A percentile compares a stretch with the other conserved stretches of the same genome.
Evolutionary conservation across 2,797 vertebrate genomes (phyloP).

Genomic region (Poecilia wingei): DNA sequence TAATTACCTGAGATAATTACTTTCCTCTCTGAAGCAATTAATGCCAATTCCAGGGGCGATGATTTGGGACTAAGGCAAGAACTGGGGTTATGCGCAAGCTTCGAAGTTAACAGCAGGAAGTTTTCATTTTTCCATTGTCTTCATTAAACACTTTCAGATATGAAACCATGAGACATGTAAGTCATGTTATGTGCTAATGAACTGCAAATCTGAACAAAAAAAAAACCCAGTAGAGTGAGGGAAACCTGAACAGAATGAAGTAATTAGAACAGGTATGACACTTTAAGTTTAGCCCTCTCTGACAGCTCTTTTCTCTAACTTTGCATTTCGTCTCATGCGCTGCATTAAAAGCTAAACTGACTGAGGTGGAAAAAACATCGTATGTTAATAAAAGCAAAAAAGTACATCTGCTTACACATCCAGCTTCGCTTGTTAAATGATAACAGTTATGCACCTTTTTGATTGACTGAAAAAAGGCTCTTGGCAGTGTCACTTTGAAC

Average conservation of each 20-base stretch:
- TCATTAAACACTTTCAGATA: slow-evolving; percentile 61
- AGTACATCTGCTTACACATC: neutral
- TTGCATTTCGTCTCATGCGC: slow-evolving; percentile 7
- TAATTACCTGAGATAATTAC: slow-evolving; percentile 89
- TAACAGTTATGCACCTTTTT: slow-evolving; percentile 8
- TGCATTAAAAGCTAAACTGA: neutral
- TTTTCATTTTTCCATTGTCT: slow-evolving; percentile 58
- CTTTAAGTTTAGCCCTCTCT: neutral
- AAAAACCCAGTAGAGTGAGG: neutral
- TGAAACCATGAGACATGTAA: slow-evolving; percentile 38
- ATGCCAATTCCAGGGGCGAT: slow-evolving; percentile 77
- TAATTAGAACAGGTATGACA: slow-evolving; percentile 38
- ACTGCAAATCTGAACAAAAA: slow-evolving; percentile 27
- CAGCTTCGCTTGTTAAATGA: slow-evolving; percentile 14
- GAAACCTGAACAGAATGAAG: slow-evolving; percentile 25
- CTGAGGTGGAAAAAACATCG: neutral
- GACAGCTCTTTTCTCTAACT: slow-evolving; percentile 6
- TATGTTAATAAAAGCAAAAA: neutral
- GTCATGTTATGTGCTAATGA: slow-evolving; percentile 8
- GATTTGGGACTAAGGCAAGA: slow-evolving; percentile 63
- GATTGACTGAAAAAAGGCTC: slow-evolving; percentile 26
- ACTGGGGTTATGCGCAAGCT: slow-evolving; percentile 54
- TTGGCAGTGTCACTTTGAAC: slow-evolving; percentile 53
- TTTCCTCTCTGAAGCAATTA: slow-evolving; percentile 84
- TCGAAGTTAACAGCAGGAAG: slow-evolving; percentile 59